Evolutionary conservation across 2,113 vertebrate species (phyloP).

Genomic region (Siniperca chuatsi): DNA sequence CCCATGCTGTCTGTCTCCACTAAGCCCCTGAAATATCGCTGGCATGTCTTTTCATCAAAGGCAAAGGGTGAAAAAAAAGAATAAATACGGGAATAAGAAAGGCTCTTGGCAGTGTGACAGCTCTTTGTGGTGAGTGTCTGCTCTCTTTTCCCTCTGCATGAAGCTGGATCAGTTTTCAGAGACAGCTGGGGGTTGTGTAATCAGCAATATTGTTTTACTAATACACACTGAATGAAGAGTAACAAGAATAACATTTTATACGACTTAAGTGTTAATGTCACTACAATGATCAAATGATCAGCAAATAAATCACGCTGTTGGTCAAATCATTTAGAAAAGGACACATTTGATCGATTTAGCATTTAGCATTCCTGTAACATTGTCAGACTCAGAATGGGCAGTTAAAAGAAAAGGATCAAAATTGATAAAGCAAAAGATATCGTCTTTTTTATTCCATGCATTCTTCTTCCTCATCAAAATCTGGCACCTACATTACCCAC

Average conservation of each 20-base stretch:
- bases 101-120: slow-evolving; percentile 69
- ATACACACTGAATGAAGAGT: not conserved
- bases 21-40: slow-evolving; percentile 69
- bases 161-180: slow-evolving; percentile 65
- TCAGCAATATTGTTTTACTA: slow-evolving; percentile 30
- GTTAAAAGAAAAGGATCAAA: not conserved
- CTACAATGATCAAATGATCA: not conserved
- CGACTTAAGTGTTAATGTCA: no score
- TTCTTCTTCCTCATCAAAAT: no score
- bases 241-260: not conserved
- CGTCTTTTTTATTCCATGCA: not conserved
- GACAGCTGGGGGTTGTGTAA: slow-evolving; percentile 40
- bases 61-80: not conserved
- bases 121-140: slow-evolving; percentile 65
- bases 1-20: slow-evolving; percentile 65
- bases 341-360: not conserved
- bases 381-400: not conserved
- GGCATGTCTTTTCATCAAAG: slow-evolving; percentile 70
- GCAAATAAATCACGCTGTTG: not conserved
- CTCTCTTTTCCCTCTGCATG: slow-evolving; percentile 43
- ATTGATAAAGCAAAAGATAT: not conserved
- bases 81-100: slow-evolving; percentile 62
- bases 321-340: not conserved
- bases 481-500: no score
- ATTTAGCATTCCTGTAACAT: not conserved